A percentile compares a stretch with the other conserved stretches of the same genome.
Conservation (phyloP, 2,113 vertebrate species). For the Phainopepla nitens region DNA sequence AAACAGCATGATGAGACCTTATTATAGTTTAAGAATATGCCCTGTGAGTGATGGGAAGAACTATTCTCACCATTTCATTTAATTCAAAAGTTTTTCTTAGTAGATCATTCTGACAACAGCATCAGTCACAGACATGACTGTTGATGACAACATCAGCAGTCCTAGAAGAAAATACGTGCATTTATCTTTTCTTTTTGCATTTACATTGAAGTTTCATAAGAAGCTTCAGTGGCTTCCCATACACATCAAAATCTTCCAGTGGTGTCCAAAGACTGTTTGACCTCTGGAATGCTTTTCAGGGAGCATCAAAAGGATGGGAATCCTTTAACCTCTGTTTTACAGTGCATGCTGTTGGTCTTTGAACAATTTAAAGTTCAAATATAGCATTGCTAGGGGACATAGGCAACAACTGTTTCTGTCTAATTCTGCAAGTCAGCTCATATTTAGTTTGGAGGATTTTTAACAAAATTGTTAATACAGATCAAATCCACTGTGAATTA, state of each 20-base stretch:
- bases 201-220: neutral
- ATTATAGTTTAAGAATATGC: neutral
- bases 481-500: conserved; percentile 26
- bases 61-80: neutral
- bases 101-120: conserved; percentile 16
- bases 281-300: neutral
- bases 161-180: neutral
- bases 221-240: neutral
- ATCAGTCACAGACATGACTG: neutral
- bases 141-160: neutral
- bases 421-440: neutral
- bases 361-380: neutral
- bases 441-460: neutral
- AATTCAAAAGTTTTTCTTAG: neutral
- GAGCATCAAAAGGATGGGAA: neutral
- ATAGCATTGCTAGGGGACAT: neutral
- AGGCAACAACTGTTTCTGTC: conserved; percentile 28
- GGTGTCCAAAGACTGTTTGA: neutral
- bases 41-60: neutral
- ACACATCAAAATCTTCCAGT: neutral
- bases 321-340: neutral
- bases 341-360: neutral
- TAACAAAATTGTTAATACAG: neutral
- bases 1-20: neutral
- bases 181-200: neutral